These are phyloP conservation scores for Lingula anatina DNA, from an alignment of 2,888 invertebrate species.

Conservation along the genomic window DNA sequence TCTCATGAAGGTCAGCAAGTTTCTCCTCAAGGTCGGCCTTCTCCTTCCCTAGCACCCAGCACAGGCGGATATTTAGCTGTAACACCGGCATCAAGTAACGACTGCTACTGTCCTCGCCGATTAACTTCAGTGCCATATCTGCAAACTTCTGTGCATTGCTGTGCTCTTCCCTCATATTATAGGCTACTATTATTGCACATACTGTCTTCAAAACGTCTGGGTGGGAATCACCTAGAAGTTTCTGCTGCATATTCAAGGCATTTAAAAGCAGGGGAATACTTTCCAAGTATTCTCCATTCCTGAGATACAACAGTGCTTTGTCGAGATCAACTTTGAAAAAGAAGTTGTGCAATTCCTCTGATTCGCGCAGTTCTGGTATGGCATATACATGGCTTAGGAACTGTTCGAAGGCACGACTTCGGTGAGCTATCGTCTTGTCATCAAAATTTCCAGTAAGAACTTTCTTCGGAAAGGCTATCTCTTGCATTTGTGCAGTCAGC, in stretches of 20 bases:
- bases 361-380: constrained; percentile 37
- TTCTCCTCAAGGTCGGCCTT: constrained; percentile 44
- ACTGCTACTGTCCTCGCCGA: constrained; percentile 23
- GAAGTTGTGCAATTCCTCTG: constrained; percentile 43
- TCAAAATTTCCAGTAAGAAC: constrained; percentile 50
- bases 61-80: constrained; percentile 36
- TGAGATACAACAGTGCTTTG: constrained; percentile 32
- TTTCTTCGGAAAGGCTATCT: constrained; percentile 51
- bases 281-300: constrained; percentile 34
- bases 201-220: constrained; percentile 33
- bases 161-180: constrained; percentile 31
- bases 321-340: constrained; percentile 39
- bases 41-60: constrained; percentile 46
- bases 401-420: constrained; percentile 52
- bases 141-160: constrained; percentile 40
- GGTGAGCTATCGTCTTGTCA: constrained; percentile 44
- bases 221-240: constrained; percentile 36
- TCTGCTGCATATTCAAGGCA: constrained; percentile 42
- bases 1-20: too few relatives aligned
- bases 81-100: constrained; percentile 38
- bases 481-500: constrained; percentile 34
- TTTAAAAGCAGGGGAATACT: constrained; percentile 39
- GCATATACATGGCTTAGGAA: constrained; percentile 46
- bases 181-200: constrained; percentile 41
- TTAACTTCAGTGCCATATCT: constrained; percentile 34